Conservation (phyloP, 2,113 vertebrate species). For the Lepidothrix coronata region DNA sequence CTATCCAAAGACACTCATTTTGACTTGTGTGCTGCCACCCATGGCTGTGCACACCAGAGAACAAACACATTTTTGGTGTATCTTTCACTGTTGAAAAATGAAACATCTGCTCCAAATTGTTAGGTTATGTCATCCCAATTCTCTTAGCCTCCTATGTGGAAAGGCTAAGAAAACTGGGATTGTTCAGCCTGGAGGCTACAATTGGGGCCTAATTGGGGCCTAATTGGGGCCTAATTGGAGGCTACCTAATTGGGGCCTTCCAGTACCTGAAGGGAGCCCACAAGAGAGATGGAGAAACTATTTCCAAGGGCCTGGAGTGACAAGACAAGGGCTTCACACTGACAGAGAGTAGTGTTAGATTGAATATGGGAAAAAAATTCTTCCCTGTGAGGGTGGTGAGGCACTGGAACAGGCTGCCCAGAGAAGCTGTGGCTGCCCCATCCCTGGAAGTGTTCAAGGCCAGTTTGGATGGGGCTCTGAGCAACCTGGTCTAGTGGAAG, state of each 20-base stretch:
- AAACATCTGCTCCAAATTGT: not conserved
- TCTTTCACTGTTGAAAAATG: not conserved
- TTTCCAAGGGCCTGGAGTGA: not conserved
- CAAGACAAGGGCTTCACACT: not conserved
- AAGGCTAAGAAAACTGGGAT: not conserved
- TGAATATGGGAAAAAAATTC: not conserved
- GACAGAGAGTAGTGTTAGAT: not conserved
- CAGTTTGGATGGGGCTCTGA: not conserved
- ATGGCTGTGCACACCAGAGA: fast-evolving
- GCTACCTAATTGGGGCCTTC: fast-evolving
- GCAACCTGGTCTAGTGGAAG: not conserved
- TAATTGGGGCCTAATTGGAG: fast-evolving
- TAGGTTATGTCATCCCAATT: not conserved
- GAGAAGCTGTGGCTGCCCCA: not conserved
- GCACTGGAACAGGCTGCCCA: not conserved
- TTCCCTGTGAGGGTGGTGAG: not conserved
- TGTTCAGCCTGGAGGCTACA: not conserved
- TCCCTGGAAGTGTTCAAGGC: not conserved
- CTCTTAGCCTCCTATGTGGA: not conserved
- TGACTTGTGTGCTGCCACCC: not conserved
- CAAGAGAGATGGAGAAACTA: not conserved
- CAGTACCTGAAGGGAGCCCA: not conserved
- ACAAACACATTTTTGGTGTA: not conserved
- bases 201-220: fast-evolving
- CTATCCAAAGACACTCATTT: not conserved